Base-by-base conservation (phyloP, 2,113 vertebrate genomes). In the Xiphophorus maculatus region DNA sequence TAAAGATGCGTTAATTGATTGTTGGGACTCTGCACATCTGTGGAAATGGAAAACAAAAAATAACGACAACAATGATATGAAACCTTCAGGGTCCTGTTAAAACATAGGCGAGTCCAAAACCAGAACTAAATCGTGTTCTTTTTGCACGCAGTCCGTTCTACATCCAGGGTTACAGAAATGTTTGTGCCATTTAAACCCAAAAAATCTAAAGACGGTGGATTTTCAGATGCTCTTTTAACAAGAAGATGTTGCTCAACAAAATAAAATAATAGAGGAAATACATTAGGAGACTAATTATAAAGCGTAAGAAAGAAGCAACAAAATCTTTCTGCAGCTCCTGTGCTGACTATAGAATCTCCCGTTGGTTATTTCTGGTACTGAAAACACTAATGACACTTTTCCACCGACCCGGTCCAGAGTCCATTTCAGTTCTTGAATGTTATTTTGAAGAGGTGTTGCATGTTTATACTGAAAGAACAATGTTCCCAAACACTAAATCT, bases 61-160 rank as follows among this genome's bases (percentile, higher is more conserved):
- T 19, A 77, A 76, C 17, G 6, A 22, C 15, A 54, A 76, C 71
- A 22, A 73, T 82, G 66, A 84, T 79, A 81, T 79, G 61, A 79
- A 84, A 70, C 76, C 75, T 25, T 62, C 69, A 82, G 84, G 75
- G 77, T 51, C 74, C 77, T 78, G 81, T 83, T 85, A 76, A 73
- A 84, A 61, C 73, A 66, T 69, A 74, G 71, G 79, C 67, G 82
- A 68, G 81, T 80, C 62, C 44, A 4, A 5, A 76, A 60, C 40
- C 65, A 66, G 61, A 28, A 28, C 25, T 69, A 48, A 33, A 72
- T 3, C 12, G 37, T 29, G 42, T 67, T 77, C 27, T 10, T 25
- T 68, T 72, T 64, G 42, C 80, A 74, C 63, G 5, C 69, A 14
- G 84, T 84, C 86, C 74, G 65, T 88, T 88, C 71, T 79, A 78